Percentiles rank a stretch among this genome's conserved stretches.
Conservation (phyloP, 2,113 vertebrate species). For the Paracanthobrama guichenoti region DNA sequence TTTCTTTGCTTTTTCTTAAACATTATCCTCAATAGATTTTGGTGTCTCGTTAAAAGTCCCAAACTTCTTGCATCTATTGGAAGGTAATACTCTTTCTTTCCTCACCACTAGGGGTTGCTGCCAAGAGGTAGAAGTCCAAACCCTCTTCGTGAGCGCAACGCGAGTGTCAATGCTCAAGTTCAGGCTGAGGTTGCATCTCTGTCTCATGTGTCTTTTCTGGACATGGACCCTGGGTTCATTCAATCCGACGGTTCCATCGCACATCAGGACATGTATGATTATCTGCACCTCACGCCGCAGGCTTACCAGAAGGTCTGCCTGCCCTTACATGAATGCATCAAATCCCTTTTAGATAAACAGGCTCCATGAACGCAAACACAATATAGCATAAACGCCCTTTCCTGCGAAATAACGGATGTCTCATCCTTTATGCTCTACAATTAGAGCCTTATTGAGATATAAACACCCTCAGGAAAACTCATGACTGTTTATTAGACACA, state of each 20-base stretch:
- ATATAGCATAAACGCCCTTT: neutral
- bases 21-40: neutral
- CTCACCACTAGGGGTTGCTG: slow-evolving; percentile 77
- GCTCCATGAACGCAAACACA: slow-evolving; percentile 61
- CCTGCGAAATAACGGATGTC: neutral
- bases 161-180: slow-evolving; percentile 79
- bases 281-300: slow-evolving; percentile 85
- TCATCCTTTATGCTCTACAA: slow-evolving; percentile 1
- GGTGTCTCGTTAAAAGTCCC: neutral
- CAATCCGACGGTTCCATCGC: slow-evolving; percentile 86
- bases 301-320: slow-evolving; percentile 84
- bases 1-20: neutral
- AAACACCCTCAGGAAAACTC: neutral
- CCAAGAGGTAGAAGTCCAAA: slow-evolving; percentile 86
- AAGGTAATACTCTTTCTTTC: neutral
- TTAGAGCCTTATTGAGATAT: neutral
- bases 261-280: slow-evolving; percentile 90
- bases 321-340: slow-evolving; percentile 77
- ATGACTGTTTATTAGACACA: slow-evolving; percentile 19
- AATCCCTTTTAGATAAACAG: slow-evolving; percentile 77
- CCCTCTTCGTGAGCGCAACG: slow-evolving; percentile 81
- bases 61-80: neutral
- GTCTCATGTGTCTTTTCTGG: slow-evolving; percentile 78
- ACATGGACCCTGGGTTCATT: slow-evolving; percentile 85
- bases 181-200: slow-evolving; percentile 70